Evolutionary conservation across 2,113 vertebrate species (phyloP).

Genomic region (Dipodomys ordii): DNA sequence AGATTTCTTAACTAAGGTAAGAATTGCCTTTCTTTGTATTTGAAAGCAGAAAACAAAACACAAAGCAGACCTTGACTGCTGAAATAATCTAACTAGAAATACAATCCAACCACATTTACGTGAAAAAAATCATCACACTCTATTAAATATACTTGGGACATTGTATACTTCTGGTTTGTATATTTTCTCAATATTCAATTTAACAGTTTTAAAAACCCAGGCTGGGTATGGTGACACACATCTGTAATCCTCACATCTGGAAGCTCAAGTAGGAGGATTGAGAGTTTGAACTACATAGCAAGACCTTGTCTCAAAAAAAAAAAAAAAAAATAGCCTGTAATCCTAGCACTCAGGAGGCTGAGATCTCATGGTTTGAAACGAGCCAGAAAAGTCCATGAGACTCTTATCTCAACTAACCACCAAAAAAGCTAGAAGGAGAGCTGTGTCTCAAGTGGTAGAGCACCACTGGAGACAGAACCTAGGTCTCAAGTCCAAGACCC

Average conservation of each 20-base stretch:
- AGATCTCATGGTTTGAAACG: too few relatives aligned
- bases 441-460: too few relatives aligned
- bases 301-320: not conserved
- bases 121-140: not conserved
- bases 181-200: not conserved
- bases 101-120: not conserved
- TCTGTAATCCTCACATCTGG: not conserved
- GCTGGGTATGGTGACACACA: not conserved
- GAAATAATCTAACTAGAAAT: not conserved
- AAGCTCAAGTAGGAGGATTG: too few relatives aligned
- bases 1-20: slow-evolving; percentile 41
- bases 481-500: too few relatives aligned
- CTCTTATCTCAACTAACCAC: too few relatives aligned
- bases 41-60: not conserved
- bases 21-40: slow-evolving; percentile 26
- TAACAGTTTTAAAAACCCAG: not conserved
- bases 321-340: not conserved
- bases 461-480: too few relatives aligned
- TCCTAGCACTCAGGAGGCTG: too few relatives aligned
- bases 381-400: too few relatives aligned
- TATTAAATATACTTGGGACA: not conserved
- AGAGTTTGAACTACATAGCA: not conserved
- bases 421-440: too few relatives aligned
- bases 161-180: not conserved
- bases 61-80: not conserved